phyloP scores from a whole-genome alignment of 1,140 invertebrate species.

The Ditylenchus dipsaci region DNA sequence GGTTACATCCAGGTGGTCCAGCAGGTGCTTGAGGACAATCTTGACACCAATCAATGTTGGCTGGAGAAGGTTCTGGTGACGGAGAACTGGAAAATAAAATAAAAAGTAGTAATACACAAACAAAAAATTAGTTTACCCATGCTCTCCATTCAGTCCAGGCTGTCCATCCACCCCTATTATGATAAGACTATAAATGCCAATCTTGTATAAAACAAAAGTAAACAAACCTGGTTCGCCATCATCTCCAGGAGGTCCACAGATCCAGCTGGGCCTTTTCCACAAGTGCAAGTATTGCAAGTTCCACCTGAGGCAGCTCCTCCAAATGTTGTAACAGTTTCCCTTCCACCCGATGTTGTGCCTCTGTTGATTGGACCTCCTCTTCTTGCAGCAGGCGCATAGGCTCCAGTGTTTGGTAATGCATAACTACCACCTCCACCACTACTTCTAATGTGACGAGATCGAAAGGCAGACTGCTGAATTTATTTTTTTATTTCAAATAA shows the following conservation, averaged over 20 bases:
- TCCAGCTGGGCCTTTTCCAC: conserved; percentile 16
- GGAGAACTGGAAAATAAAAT: conserved; percentile 1
- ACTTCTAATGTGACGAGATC: too few relatives aligned
- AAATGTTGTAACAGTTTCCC: too few relatives aligned
- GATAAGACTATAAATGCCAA: neutral
- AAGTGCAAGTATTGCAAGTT: conserved; percentile 7
- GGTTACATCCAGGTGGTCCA: conserved; percentile 17
- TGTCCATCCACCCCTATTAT: conserved; percentile 11
- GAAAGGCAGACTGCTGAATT: too few relatives aligned
- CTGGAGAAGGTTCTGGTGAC: conserved; percentile 6
- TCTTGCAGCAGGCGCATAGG: too few relatives aligned
- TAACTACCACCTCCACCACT: too few relatives aligned
- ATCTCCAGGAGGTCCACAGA: conserved; percentile 3
- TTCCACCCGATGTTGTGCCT: too few relatives aligned
- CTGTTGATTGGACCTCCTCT: too few relatives aligned
- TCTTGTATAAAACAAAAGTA: neutral
- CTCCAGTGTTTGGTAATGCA: too few relatives aligned
- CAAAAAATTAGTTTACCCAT: neutral
- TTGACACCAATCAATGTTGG: conserved; percentile 19
- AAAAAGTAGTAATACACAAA: neutral
- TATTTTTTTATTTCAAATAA: too few relatives aligned
- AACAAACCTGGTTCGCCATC: conserved; percentile 7
- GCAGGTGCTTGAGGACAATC: conserved; percentile 10
- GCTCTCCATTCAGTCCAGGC: conserved; percentile 3
- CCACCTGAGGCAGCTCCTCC: too few relatives aligned